phyloP scores from a whole-genome alignment of 2,113 vertebrate genomes.

The Galeopterus variegatus region DNA sequence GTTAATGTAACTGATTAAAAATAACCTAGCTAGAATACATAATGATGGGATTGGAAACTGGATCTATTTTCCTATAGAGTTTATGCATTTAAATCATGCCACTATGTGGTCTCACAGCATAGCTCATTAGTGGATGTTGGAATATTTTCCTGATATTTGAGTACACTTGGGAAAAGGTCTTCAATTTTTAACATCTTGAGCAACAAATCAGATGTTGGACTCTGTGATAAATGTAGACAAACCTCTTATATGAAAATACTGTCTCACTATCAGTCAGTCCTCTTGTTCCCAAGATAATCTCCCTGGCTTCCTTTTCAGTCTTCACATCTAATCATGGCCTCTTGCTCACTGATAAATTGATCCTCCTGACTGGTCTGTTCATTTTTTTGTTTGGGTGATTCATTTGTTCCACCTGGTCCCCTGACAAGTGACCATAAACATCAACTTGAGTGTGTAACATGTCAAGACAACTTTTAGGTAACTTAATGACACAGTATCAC shows the following conservation, averaged over 20 bases:
- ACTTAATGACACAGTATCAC: background rate
- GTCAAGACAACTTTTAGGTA: background rate
- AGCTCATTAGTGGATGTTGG: background rate
- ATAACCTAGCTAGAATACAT: background rate
- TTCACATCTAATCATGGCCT: background rate
- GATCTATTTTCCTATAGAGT: background rate
- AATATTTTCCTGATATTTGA: conserved; percentile 29
- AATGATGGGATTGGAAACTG: background rate
- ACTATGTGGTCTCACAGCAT: background rate
- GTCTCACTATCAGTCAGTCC: background rate
- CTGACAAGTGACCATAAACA: background rate
- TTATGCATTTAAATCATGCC: background rate
- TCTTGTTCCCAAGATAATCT: background rate
- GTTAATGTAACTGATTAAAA: background rate
- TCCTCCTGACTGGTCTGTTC: background rate
- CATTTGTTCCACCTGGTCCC: background rate
- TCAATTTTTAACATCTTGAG: conserved; percentile 27
- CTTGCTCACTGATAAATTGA: background rate
- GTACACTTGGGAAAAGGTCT: background rate
- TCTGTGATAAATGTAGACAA: background rate
- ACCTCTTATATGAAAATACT: conserved; percentile 9
- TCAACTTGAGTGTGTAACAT: background rate
- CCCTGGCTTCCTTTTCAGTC: background rate
- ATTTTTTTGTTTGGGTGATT: background rate
- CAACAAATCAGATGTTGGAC: background rate